Evolutionary conservation across 2,113 vertebrate genomes (phyloP), one percentile per base, ranked within the genome.

Genomic region (Rhodinocichla rosea): DNA sequence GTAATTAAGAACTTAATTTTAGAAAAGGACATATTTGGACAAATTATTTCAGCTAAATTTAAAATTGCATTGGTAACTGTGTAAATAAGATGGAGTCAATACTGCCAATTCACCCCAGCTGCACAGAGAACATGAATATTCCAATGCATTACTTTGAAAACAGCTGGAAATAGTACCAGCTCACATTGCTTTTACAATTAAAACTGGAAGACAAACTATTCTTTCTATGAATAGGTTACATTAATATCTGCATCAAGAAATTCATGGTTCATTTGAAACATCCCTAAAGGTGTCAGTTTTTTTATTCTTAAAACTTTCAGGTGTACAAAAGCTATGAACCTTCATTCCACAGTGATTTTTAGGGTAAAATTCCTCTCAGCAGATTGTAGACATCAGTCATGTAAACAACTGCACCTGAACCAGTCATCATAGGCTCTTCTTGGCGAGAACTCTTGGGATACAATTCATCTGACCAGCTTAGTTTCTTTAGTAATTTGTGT

Each of bases 1-100:
- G 10, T 83, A 92, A 92, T 91, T 90, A 77, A 85, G 32, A 76
- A 79, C 27, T 6, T 5, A 79, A 85, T 68, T 90, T 75, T 47
- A 57, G 63, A 83, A 90, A 70, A 97, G 73, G 3, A 26, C 3
- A 3, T 83, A 57, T 57, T 73, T 76, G 26, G 42, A 85, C 12
- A 93, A 76, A 68, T 53, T 70, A 50, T 87, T 95, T 85, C 53
- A 83, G 55, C 56, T 83, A 45, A 53, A 91, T 80, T 92, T 91
- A 77, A 83, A 63, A 82, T 30, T 67, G 21, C 42, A 35, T 50
- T 84, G 27, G 40, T 92, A 84, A 84, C n/a, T 75, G 13, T 86
- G 28, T 65, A 80, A 92, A 80, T 83, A 88, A 93, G 88, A 65
- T 11, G n/a, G 57, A 80, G 50, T 21, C 76, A 76, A 62, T 87